Evolutionary conservation across 1,140 invertebrate genomes (phyloP).

Genomic region (Whitmania pigra): DNA sequence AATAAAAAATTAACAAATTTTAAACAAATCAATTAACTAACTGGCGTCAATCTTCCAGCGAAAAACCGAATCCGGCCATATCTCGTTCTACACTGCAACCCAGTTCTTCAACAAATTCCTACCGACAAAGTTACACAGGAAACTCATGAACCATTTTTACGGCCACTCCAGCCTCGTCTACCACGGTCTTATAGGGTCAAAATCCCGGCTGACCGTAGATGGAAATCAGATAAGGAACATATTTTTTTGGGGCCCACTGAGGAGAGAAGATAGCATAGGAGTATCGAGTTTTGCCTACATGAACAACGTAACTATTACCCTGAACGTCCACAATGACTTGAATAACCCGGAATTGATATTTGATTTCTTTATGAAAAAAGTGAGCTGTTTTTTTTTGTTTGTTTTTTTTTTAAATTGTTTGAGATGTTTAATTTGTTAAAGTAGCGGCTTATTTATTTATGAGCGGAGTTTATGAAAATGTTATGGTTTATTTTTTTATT

Average conservation of each 20-base stretch:
- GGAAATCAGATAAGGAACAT: background rate
- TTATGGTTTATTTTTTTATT: no score
- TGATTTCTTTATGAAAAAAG: conserved; percentile 1
- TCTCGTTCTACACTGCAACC: background rate
- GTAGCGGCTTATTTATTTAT: no score
- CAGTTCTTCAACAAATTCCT: background rate
- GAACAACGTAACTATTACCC: background rate
- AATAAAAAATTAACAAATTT: no score
- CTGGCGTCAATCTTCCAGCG: background rate
- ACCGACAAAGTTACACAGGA: background rate
- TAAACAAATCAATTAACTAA: no score
- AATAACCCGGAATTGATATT: background rate
- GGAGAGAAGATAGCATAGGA: background rate
- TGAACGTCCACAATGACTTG: background rate
- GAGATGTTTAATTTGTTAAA: no score
- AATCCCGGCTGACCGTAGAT: background rate
- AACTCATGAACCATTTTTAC: background rate
- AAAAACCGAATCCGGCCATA: conserved; percentile 1
- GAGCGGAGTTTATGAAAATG: no score
- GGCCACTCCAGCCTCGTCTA: background rate
- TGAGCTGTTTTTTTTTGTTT: background rate
- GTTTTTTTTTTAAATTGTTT: no score
- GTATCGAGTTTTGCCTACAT: background rate
- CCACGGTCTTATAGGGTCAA: background rate
- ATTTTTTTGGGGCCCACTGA: conserved; percentile 1